Conservation (phyloP, 2,797 vertebrate species). For the Epinephelus awoara region DNA sequence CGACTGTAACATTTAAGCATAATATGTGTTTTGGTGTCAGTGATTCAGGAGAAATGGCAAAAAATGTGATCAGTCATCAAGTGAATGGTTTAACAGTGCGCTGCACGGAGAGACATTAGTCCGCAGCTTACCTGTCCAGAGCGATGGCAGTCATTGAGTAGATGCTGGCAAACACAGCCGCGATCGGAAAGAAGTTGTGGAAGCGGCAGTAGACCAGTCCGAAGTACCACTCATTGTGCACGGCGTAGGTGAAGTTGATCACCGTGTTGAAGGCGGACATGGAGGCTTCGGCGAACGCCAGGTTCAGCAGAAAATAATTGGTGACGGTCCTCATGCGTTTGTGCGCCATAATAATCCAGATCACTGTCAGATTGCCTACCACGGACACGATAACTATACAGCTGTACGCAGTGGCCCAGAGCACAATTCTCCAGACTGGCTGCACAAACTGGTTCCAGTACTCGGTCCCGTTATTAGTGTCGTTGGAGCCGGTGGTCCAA, state of each 20-base stretch:
- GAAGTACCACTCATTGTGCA: constrained; percentile 98
- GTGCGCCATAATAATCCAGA: constrained; percentile 98
- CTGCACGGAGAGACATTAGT: neutral
- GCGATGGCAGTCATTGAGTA: constrained; percentile 98
- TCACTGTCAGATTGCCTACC: constrained; percentile 93
- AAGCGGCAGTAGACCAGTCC: constrained; percentile 96
- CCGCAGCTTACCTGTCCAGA: constrained; percentile 90
- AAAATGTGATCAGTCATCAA: neutral
- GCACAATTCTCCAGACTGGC: constrained; percentile 92
- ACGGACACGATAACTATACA: constrained; percentile 93
- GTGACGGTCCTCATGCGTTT: constrained; percentile 98
- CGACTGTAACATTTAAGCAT: neutral
- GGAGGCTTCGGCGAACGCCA: constrained; percentile 95
- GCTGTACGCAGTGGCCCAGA: constrained; percentile 94
- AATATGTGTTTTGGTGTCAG: neutral
- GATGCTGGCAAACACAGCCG: constrained; percentile 97
- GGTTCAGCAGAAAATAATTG: constrained; percentile 96
- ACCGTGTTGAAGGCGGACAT: constrained; percentile 98
- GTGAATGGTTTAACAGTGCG: neutral
- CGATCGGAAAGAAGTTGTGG: constrained; percentile 99
- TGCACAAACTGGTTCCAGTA: constrained; percentile 93
- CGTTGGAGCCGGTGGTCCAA: constrained; percentile 66
- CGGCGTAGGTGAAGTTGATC: constrained; percentile 95
- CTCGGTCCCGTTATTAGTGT: constrained; percentile 79
- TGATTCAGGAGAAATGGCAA: neutral